Base-by-base conservation (phyloP, 2,888 invertebrate species). In the Diaperis boleti region DNA sequence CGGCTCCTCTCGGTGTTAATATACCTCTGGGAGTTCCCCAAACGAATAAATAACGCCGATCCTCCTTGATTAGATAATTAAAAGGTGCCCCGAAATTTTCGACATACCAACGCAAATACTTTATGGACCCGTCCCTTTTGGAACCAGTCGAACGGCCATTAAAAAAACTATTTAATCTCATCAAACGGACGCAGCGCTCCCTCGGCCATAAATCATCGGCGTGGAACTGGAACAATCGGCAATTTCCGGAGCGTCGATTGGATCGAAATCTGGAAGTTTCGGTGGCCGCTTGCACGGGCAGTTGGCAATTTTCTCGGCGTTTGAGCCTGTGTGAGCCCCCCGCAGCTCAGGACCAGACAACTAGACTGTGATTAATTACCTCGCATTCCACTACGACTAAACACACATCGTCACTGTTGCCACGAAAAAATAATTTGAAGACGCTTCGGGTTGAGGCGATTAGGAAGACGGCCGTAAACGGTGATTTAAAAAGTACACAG, bases 301-400 rank as follows among this genome's bases (percentile, higher is more conserved):
- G 45, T 57, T 50, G 59, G 59, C 59, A 59, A 59, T 59, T 59
- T 49, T 42, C 49, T 59, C 49, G 50, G 59, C 29, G 49, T 59
- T 57, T 59, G 26, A 49, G 41, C 42, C 52, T 52, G 62, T 63
- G 62, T 52, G 54, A 62, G 64, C 68, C 70, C 67, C 72, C 72
- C 56, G 64, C 11, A 33, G 69, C 45, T 56, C 68, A 64, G 59
- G 69, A 63, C 72, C 69, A 67, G 65, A 72, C 74, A 78, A 78
- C 75, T 64, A 77, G 78, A 75, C 76, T 68, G 68, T 77, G 78
- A 78, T 78, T 76, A 76, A 78, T 78, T 72, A 69, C 68, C 65
- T 69, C 68, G 71, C 76, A 77, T 77, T 77, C 77, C 77, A 68
- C 70, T 49, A 70, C 64, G 65, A 66, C 60, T 60, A 60, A 60